These are phyloP conservation scores for Thymelicus sylvestris DNA, from an alignment of 2,888 invertebrate genomes.

Conservation along the genomic window DNA sequence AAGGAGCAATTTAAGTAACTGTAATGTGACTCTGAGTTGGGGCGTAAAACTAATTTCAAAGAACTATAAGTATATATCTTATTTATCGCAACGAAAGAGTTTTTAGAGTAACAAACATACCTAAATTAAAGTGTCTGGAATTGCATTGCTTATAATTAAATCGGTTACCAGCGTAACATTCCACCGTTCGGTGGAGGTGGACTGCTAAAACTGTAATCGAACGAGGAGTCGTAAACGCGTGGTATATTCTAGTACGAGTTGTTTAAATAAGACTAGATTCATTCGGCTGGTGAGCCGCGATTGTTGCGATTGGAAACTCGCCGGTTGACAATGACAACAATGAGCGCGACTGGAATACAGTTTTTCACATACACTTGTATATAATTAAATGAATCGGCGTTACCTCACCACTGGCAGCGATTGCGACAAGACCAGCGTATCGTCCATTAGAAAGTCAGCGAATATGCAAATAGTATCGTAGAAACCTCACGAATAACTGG, in stretches of 20 bases:
- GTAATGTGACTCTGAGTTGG: no score
- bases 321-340: slow-evolving; percentile 63
- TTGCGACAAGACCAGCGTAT: slow-evolving; percentile 83
- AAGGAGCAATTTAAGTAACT: no score
- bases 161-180: slow-evolving; percentile 50
- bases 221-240: slow-evolving; percentile 61
- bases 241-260: slow-evolving; percentile 68
- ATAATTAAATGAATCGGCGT: slow-evolving; percentile 81
- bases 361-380: slow-evolving; percentile 61
- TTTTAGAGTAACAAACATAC: slow-evolving; percentile 15
- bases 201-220: slow-evolving; percentile 58
- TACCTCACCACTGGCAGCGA: slow-evolving; percentile 79
- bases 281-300: slow-evolving; percentile 36
- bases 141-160: slow-evolving; percentile 53
- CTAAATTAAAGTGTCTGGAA: no score
- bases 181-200: slow-evolving; percentile 53
- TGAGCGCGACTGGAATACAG: slow-evolving; percentile 66
- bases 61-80: background rate
- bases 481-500: slow-evolving; percentile 84
- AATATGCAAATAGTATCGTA: slow-evolving; percentile 85
- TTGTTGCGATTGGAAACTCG: slow-evolving; percentile 30
- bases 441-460: slow-evolving; percentile 84
- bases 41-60: background rate
- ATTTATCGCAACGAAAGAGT: slow-evolving; percentile 1
- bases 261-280: slow-evolving; percentile 56